These are phyloP conservation scores for Cynoglossus semilaevis DNA, from an alignment of 2,113 vertebrate genomes.

Conservation along the genomic window DNA sequence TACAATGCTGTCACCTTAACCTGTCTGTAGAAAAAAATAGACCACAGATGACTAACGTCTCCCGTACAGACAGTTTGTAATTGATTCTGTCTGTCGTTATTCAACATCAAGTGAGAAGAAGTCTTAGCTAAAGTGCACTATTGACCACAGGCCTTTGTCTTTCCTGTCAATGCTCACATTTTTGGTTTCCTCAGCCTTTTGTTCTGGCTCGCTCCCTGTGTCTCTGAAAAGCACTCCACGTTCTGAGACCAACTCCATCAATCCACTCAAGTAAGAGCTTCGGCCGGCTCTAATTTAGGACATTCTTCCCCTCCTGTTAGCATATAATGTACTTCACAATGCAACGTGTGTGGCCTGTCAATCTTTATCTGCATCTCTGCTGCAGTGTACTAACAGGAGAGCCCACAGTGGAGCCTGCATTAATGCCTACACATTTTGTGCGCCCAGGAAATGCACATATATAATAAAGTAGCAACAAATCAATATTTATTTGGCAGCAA, in stretches of 20 bases:
- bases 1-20: not conserved
- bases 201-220: not conserved
- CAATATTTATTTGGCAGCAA: too few species aligned
- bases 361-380: not conserved
- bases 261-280: slow-evolving; percentile 27
- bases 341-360: not conserved
- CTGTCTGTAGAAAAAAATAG: slow-evolving; percentile 11
- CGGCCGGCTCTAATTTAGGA: slow-evolving; percentile 2
- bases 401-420: too few species aligned
- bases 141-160: slow-evolving; percentile 27
- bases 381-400: too few species aligned
- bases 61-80: slow-evolving; percentile 12
- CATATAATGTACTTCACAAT: not conserved
- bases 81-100: slow-evolving; percentile 23
- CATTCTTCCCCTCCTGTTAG: not conserved
- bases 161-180: slow-evolving; percentile 15
- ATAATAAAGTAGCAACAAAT: too few species aligned
- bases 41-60: slow-evolving; percentile 1
- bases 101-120: slow-evolving; percentile 4
- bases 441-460: too few species aligned
- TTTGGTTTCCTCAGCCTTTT: slow-evolving; percentile 2
- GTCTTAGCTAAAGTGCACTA: slow-evolving; percentile 1
- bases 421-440: too few species aligned
- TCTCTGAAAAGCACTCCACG: slow-evolving; percentile 19
- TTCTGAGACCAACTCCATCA: slow-evolving; percentile 15